These are phyloP conservation scores for Glareola pratincola DNA, from an alignment of 2,113 vertebrate genomes.

Conservation along the genomic window DNA sequence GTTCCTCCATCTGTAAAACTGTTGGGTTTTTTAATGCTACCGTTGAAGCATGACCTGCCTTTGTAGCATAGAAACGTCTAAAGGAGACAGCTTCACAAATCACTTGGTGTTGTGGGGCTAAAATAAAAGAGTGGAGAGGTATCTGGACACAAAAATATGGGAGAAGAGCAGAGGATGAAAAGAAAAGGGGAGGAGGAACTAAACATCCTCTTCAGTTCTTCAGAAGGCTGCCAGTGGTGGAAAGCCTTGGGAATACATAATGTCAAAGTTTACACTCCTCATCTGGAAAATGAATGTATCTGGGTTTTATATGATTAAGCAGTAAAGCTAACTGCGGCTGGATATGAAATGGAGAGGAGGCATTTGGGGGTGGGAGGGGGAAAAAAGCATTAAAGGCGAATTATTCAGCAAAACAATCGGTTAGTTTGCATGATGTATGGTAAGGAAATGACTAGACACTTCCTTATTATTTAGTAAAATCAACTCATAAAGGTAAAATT, in stretches of 20 bases:
- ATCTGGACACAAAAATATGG: not conserved
- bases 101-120: accelerated
- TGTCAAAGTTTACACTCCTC: not conserved
- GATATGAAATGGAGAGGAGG: not conserved
- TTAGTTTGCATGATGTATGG: not conserved
- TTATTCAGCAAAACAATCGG: not conserved
- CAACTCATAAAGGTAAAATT: not conserved
- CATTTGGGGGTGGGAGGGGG: not conserved
- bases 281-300: not conserved
- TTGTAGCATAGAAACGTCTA: not conserved
- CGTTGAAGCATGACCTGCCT: not conserved
- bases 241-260: not conserved
- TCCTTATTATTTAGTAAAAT: not conserved
- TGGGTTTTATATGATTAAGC: not conserved
- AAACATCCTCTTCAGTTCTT: not conserved
- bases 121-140: not conserved
- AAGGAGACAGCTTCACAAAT: not conserved
- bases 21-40: no score
- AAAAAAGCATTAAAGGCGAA: not conserved
- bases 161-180: not conserved
- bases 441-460: not conserved
- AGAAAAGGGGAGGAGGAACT: not conserved
- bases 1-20: not conserved
- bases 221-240: not conserved
- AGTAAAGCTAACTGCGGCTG: not conserved